phyloP scores from a whole-genome alignment of 1,140 invertebrate genomes.

The Macrobrachium nipponense region DNA sequence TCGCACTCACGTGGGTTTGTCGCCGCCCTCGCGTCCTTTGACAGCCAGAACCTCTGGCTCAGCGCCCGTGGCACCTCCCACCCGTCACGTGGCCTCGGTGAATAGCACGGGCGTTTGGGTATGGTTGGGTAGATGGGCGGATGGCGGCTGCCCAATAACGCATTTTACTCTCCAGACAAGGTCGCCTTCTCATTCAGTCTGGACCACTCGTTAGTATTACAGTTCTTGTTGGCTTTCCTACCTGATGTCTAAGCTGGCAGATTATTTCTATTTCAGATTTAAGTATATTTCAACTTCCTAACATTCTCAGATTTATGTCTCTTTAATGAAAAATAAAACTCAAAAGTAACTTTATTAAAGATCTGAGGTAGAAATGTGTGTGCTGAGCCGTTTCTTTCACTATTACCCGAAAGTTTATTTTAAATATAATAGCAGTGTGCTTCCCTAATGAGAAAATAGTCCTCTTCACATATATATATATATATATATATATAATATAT shows the following conservation, averaged over 20 bases:
- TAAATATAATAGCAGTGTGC: too few relatives aligned
- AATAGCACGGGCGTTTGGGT: slow-evolving; percentile 67
- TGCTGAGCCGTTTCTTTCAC: too few relatives aligned
- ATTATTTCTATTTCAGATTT: too few relatives aligned
- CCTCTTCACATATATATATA: not conserved
- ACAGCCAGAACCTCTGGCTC: slow-evolving; percentile 59
- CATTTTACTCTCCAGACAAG: slow-evolving; percentile 72
- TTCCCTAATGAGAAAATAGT: not conserved
- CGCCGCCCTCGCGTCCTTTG: slow-evolving; percentile 55
- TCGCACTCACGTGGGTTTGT: slow-evolving; percentile 58
- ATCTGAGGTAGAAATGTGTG: too few relatives aligned
- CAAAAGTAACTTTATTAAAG: too few relatives aligned
- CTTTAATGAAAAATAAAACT: too few relatives aligned
- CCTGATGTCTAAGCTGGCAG: too few relatives aligned
- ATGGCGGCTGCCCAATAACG: slow-evolving; percentile 72
- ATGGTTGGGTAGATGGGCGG: slow-evolving; percentile 71
- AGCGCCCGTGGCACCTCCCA: slow-evolving; percentile 57
- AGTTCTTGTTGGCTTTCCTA: too few relatives aligned
- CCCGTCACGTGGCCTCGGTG: slow-evolving; percentile 48
- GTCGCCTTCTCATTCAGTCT: slow-evolving; percentile 61
- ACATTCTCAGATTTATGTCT: too few relatives aligned
- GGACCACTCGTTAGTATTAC: slow-evolving; percentile 62
- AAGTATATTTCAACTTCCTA: too few relatives aligned
- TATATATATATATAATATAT: not conserved
- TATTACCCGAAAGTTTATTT: too few relatives aligned